Base-by-base conservation (phyloP, 2,797 vertebrate species). In the Rhabdomys pumilio region DNA sequence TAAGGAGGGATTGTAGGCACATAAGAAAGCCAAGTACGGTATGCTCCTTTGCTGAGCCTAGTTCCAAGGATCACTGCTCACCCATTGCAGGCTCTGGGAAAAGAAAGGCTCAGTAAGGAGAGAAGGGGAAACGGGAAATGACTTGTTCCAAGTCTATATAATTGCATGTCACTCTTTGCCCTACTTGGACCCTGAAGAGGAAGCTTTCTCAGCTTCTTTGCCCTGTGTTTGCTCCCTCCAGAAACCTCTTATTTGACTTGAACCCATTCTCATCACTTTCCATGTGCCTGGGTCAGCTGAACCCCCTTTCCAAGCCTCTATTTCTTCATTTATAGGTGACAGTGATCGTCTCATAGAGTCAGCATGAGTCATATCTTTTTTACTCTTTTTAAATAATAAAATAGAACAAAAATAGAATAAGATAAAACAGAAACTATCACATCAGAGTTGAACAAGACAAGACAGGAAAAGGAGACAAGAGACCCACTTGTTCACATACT, bases 1-100 rank as follows among this genome's bases (percentile, higher is more conserved):
- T 96, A 92, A 82, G 72, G 85, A 91, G 83, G 72, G 67, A 91
- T 96, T 95, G 76, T 41, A 84, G 93, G 22, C 50, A 55, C 26
- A 59, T 77, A 44, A 97, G 88, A 83, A 96, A 96, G 81, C 90
- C 85, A 53, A 90, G 47, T 47, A 3, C 19, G 82, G 53, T 61
- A 12, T 29, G 41, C 57, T 29, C 20, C 34, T 73, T 50, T n/a
- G 61, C 91, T 59, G 96, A 82, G 75, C 93, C 38, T n/a, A 53
- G 91, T 89, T 69, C 81, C 38, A 65, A 92, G 88, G 88, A 77
- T 50, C 65, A 2, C 53, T 83, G 59, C 20, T 83, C 63, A 93
- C 38, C 50, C 17, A 34, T 82, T 6, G 1, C 3, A 53, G 67
- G 61, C 1, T 77, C 47, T 76, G 29, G 31, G 34, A 31, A 76